Evolutionary conservation across 2,888 invertebrate genomes (phyloP), one percentile per base, ranked within the genome.

Genomic region (Ochropacha duplaris): DNA sequence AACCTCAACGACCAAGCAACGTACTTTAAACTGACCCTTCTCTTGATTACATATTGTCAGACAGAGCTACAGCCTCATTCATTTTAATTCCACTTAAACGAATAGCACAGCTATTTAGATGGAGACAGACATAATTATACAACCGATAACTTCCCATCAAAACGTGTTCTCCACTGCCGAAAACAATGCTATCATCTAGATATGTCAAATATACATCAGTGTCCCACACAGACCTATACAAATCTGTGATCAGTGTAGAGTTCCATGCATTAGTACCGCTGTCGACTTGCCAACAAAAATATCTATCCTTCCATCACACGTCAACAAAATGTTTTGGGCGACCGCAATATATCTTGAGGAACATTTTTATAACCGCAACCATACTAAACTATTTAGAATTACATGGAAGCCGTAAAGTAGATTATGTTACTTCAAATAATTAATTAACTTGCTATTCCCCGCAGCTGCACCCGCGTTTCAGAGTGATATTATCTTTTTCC

Each of bases 261-360:
- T 78, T 75, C 69, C 75, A 63, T 70, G 69, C 75, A 83, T 80
- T 81, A 76, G 71, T 73, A 60, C 56, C 59, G 60, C 54, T 55
- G 63, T 65, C 63, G 64, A 60, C 60, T 59, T 74, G 81, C 78
- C 78, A 80, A 81, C 76, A 76, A 73, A 75, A 76, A 81, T 73
- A 73, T 62, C 19, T 44, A 44, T 62, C 63, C 63, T 67, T 66
- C 59, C 70, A 62, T 69, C 73, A 69, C 61, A 64, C 66, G 68
- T 68, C 72, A 64, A 60, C 64, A 63, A 55, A 67, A 67, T 63
- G 68, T 64, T 63, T 57, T 63, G 63, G 64, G 60, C 57, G 61
- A 67, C 72, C 68, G 55, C 65, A 68, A 59, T 65, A 68, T 65
- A 54, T 36, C 36, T 50, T 54, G 49, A 44, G 59, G 62, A 60